Percentiles rank a stretch among this genome's conserved stretches.
Conservation (phyloP, 2,113 vertebrate genomes). For the Phyllostomus discolor region DNA sequence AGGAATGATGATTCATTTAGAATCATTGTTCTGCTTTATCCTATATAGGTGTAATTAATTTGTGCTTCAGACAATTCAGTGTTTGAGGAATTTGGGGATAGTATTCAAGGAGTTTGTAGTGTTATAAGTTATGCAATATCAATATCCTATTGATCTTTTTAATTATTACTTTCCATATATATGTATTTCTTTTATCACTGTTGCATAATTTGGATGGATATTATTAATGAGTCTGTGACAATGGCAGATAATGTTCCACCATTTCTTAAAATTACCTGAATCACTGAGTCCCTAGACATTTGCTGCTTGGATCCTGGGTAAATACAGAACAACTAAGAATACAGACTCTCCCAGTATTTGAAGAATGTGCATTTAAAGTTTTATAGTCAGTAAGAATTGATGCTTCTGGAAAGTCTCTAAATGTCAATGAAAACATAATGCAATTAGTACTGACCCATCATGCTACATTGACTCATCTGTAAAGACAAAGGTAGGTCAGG, state of each 20-base stretch:
- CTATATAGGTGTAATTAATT: constrained; percentile 17
- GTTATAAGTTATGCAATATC: neutral
- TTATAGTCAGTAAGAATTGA: neutral
- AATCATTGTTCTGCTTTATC: constrained; percentile 28
- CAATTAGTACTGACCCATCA: neutral
- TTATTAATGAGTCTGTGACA: constrained; percentile 19
- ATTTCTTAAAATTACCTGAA: neutral
- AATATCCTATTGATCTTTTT: neutral
- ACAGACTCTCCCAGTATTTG: neutral
- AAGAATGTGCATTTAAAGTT: neutral
- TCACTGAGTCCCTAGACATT: neutral
- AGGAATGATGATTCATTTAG: constrained; percentile 49
- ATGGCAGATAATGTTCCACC: neutral
- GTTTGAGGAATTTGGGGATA: neutral
- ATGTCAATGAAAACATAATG: constrained; percentile 2
- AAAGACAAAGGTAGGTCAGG: neutral
- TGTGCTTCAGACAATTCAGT: neutral
- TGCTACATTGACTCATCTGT: neutral
- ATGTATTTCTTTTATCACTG: neutral
- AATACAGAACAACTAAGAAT: neutral
- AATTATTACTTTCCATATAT: neutral
- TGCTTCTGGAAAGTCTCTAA: constrained; percentile 17
- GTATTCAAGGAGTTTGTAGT: neutral
- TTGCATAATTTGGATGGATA: neutral
- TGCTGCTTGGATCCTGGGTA: neutral